Base-by-base conservation (phyloP, 2,113 vertebrate genomes). In the Benitochromis conjunctus region DNA sequence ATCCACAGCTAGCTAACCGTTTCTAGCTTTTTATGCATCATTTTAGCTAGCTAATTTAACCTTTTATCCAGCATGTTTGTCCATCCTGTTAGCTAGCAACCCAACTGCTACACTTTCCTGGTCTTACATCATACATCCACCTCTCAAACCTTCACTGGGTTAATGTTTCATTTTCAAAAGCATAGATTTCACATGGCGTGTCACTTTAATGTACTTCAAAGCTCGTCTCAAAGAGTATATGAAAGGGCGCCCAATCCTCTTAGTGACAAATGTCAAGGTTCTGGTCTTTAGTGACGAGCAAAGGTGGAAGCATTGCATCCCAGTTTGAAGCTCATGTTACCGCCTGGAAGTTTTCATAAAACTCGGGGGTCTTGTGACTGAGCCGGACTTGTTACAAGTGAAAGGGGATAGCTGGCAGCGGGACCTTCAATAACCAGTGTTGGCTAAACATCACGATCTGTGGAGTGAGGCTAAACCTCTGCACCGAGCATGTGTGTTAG, bases 241-340 rank as follows among this genome's bases (percentile, higher is more conserved):
- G 83, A 84, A 69, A 79, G 34, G 54, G 58, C 62, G 76, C 24
- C 79, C 19, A 41, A 36, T 55, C 43, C 58, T 24, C 84, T 82
- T 79, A 8, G 8, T 66, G 86, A 46, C 1, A 48, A 41, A 74
- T 89, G 86, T 90, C 80, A 84, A 62, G 77, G 66, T 58, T 29
- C 81, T 83, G 58, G 55, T 84, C 85, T 92, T 91, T 79, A 87
- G 84, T 85, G 88, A 76, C 69, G 76, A 76, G 82, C 38, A 84
- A 79, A 62, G 57, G 54, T 36, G 21, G 69, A 76, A 46, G 55
- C 29, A 78, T 60, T 58, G 66, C 85, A 76, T 86, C 85, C 43
- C 43, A 62, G 88, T 84, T 48, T 76, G 86, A 88, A 86, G 88
- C 56, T 92, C 64, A 14, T 80, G 86, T 95, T 90, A 83, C 91